phyloP scores from a whole-genome alignment of 2,113 vertebrate species.

The Macquaria australasica region DNA sequence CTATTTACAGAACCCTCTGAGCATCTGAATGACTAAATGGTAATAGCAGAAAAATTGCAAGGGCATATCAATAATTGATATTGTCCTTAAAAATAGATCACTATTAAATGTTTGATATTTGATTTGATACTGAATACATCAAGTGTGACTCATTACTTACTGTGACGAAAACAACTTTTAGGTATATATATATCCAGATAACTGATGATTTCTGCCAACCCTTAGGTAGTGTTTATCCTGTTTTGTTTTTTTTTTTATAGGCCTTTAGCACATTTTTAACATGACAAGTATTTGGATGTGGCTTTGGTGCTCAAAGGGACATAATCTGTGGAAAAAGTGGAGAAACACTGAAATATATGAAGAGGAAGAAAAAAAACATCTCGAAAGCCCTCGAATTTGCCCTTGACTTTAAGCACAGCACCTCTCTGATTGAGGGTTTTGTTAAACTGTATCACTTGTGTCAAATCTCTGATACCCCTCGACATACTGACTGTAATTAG shows the following conservation, averaged over 20 bases:
- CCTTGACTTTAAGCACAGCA: conserved; percentile 53
- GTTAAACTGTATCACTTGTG: conserved; percentile 84
- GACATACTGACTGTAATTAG: conserved; percentile 86
- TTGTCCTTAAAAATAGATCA: not conserved
- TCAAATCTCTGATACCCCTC: conserved; percentile 81
- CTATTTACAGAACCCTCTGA: not conserved
- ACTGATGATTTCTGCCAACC: not conserved
- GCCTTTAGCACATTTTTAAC: not conserved
- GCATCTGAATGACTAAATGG: not conserved
- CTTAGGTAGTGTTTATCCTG: not conserved
- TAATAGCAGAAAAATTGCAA: not conserved
- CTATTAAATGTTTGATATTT: not conserved
- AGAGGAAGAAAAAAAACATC: not conserved
- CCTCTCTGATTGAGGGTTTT: conserved; percentile 76
- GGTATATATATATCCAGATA: not conserved
- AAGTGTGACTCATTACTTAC: not conserved
- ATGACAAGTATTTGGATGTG: conserved; percentile 2
- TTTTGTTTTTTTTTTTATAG: not conserved
- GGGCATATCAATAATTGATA: not conserved
- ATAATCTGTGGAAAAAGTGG: not conserved
- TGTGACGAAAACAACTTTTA: not conserved
- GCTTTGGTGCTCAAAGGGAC: not conserved
- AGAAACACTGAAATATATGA: conserved; percentile 16
- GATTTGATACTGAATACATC: not conserved
- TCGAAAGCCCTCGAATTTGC: not conserved